phyloP scores from a whole-genome alignment of 2,888 invertebrate genomes.

The Sepioteuthis lessoniana region DNA sequence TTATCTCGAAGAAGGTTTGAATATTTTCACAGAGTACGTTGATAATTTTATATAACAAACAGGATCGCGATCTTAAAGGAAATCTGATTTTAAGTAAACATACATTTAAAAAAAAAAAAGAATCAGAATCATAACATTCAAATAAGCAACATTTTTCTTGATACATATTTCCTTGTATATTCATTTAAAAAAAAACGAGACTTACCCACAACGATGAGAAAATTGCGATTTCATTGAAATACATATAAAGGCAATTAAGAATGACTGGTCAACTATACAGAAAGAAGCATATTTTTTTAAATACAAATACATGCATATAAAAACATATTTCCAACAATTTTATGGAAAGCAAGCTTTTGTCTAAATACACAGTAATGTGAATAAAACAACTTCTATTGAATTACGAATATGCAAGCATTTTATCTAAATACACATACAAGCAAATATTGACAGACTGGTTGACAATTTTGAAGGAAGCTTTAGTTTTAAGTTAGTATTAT shows the following conservation, averaged over 20 bases:
- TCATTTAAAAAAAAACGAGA: not conserved
- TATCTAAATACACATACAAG: not conserved
- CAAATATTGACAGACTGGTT: not conserved
- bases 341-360: not conserved
- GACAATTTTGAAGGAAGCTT: too few relatives aligned
- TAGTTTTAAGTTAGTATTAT: too few relatives aligned
- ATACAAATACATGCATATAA: not conserved
- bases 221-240: not conserved
- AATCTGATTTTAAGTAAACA: not conserved
- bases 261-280: not conserved
- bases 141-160: not conserved
- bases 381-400: too few relatives aligned
- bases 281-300: not conserved
- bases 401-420: not conserved
- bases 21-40: too few relatives aligned
- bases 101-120: not conserved
- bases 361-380: not conserved
- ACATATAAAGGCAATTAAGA: not conserved
- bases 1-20: too few relatives aligned
- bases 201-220: not conserved
- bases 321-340: not conserved
- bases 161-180: not conserved
- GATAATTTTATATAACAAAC: too few relatives aligned
- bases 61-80: too few relatives aligned
- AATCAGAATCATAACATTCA: not conserved